Base-by-base conservation (phyloP, 2,797 vertebrate genomes). In the Acridotheres tristis region DNA sequence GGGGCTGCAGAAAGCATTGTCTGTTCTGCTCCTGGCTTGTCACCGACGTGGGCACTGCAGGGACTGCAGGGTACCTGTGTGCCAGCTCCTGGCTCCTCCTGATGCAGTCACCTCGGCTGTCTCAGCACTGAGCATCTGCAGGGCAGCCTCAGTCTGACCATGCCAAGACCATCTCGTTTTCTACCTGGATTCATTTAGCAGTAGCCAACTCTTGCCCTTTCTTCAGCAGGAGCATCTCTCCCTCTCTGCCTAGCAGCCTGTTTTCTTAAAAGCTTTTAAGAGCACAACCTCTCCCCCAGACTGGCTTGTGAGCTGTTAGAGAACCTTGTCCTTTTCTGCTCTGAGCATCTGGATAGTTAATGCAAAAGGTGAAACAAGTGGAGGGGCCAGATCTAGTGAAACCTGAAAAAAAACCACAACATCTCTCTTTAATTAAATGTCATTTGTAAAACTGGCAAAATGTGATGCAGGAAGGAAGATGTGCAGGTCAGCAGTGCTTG, bases 261-360 rank as follows among this genome's bases (percentile, higher is more conserved):
- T 54, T 69, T 77, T 15, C 43, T 55, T 29, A 57, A 85, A 85
- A 63, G 27, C 17, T 20, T 22, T 3, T 26, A 5, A 32, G 55
- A 62, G 5, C 40, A n/a, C 40, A 40, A 2, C 14, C 27, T 69
- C 11, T n/a, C 16, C 59, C 38, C 36, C 36, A 82, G 5, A 14
- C 6, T 21, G 67, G 1, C 48, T 59, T 18, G 3, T 0, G 55
- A 53, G 45, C 15, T 42, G 0, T 10, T 22, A 29, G 21, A 58
- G 66, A 89, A 21, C 53, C 16, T 30, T 10, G 0, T 40, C 34
- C 25, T 15, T 5, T 47, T 55, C 67, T 85, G 40, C 43, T 34
- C 45, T 69, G 63, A 82, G 36, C 59, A 15, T 45, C 19, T 0
- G 17, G 18, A 9, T 6, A 6, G 50, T 36, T 54, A 29, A 55